Conservation (phyloP, 2,113 vertebrate species). For the Micronisus gabar region DNA sequence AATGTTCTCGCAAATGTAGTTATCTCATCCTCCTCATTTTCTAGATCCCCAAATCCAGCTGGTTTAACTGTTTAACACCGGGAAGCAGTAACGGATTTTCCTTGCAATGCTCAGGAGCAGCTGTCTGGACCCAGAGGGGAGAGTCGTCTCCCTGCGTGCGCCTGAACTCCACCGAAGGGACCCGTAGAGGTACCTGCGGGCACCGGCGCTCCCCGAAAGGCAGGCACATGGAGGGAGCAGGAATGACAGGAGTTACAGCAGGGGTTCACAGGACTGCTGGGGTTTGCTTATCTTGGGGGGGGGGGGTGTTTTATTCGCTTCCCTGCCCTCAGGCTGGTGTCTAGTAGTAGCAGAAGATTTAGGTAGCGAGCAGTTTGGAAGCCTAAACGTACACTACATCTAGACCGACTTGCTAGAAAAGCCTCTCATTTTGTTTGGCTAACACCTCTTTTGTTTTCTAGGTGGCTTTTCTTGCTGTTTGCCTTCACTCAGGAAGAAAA, state of each 20-base stretch:
- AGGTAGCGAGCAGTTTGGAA: not conserved
- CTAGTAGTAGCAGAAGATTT: not conserved
- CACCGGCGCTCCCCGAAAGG: accelerated
- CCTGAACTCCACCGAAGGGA: not conserved
- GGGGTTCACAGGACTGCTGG: not conserved
- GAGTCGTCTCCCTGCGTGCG: accelerated
- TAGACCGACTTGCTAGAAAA: not conserved
- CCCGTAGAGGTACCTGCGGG: accelerated
- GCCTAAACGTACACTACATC: accelerated
- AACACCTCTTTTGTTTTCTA: not conserved
- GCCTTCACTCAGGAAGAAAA: not conserved
- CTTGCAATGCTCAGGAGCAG: not conserved
- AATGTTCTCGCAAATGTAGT: conserved; percentile 50
- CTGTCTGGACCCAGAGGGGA: not conserved
- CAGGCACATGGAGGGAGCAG: accelerated
- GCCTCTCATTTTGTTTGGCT: not conserved
- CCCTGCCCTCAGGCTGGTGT: not conserved
- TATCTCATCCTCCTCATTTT: conserved; percentile 40
- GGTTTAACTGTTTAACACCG: conserved; percentile 41
- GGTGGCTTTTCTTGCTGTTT: not conserved
- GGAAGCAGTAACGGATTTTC: not conserved
- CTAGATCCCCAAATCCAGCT: conserved; percentile 5
- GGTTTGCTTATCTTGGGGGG: not conserved
- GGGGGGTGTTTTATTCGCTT: not conserved
- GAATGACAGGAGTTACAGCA: not conserved